phyloP scores from a whole-genome alignment of 2,888 invertebrate species.

The Drosophila ezoana region DNA sequence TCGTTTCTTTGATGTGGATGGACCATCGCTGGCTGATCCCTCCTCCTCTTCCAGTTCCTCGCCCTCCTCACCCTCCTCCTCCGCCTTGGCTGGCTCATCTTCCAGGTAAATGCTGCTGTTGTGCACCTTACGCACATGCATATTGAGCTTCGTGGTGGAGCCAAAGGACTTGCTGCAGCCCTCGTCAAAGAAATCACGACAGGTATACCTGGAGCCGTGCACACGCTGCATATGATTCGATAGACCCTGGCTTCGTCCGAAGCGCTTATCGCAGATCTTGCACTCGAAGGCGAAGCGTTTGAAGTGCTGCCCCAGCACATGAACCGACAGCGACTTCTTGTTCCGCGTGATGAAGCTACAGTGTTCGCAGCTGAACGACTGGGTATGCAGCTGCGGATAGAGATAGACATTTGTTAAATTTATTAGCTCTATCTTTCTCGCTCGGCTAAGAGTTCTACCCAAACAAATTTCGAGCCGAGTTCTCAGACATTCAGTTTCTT shows the following conservation, averaged over 20 bases:
- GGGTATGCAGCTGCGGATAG: constrained; percentile 60
- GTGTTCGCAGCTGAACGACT: constrained; percentile 68
- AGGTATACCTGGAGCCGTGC: constrained; percentile 67
- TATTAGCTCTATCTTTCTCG: neutral
- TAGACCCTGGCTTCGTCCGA: constrained; percentile 78
- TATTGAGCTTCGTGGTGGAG: constrained; percentile 43
- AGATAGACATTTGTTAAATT: neutral
- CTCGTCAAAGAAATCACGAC: constrained; percentile 41
- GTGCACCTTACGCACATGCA: constrained; percentile 61
- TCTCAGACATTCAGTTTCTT: neutral
- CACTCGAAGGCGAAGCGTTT: constrained; percentile 78
- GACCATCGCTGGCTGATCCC: neutral
- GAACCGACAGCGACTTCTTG: constrained; percentile 78
- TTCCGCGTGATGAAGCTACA: constrained; percentile 81
- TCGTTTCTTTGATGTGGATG: constrained; percentile 53
- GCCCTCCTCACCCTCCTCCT: constrained; percentile 23
- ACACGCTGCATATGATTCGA: constrained; percentile 75
- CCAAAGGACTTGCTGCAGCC: constrained; percentile 65
- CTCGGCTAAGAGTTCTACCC: too few relatives aligned
- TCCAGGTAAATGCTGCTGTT: constrained; percentile 23
- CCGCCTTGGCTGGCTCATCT: constrained; percentile 25
- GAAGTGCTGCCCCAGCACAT: constrained; percentile 76
- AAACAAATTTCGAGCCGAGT: too few relatives aligned
- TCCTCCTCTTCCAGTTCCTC: constrained; percentile 7
- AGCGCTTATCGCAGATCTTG: constrained; percentile 72